phyloP scores from a whole-genome alignment of 2,113 vertebrate species.

The Lepus timidus region DNA sequence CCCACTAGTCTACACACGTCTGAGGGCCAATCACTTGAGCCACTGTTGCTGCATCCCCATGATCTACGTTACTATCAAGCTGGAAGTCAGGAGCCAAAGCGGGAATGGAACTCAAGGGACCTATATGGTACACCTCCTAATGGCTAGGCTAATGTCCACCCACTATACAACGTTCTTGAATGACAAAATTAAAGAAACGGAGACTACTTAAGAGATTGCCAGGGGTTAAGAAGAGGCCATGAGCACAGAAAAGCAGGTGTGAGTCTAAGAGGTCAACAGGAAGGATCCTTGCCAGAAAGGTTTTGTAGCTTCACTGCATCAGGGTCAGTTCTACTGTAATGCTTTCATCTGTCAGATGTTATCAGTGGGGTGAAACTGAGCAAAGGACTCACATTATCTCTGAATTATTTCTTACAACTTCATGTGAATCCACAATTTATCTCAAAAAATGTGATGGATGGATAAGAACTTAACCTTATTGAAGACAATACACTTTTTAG shows the following conservation, averaged over 20 bases:
- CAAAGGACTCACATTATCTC: neutral
- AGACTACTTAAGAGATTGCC: neutral
- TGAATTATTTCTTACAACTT: conserved; percentile 23
- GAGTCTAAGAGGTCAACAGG: neutral
- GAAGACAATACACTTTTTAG: neutral
- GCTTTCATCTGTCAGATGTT: neutral
- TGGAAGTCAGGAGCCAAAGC: too few species aligned
- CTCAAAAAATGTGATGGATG: neutral
- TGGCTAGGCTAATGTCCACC: too few species aligned
- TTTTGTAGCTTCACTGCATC: neutral
- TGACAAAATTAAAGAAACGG: neutral
- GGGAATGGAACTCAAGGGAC: too few species aligned
- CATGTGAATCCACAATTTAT: neutral
- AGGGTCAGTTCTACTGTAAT: neutral
- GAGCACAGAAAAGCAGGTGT: neutral
- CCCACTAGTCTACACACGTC: too few species aligned
- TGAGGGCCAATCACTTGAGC: too few species aligned
- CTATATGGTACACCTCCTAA: too few species aligned
- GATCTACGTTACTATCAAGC: too few species aligned
- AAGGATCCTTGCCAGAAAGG: neutral
- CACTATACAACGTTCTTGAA: neutral
- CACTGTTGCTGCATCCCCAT: too few species aligned
- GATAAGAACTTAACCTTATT: neutral
- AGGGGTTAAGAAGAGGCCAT: neutral
- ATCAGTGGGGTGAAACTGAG: neutral